A percentile compares a stretch with the other conserved stretches of the same genome.
Evolutionary conservation across 2,888 invertebrate species (phyloP).

Genomic region (Pheosia tremula): DNA sequence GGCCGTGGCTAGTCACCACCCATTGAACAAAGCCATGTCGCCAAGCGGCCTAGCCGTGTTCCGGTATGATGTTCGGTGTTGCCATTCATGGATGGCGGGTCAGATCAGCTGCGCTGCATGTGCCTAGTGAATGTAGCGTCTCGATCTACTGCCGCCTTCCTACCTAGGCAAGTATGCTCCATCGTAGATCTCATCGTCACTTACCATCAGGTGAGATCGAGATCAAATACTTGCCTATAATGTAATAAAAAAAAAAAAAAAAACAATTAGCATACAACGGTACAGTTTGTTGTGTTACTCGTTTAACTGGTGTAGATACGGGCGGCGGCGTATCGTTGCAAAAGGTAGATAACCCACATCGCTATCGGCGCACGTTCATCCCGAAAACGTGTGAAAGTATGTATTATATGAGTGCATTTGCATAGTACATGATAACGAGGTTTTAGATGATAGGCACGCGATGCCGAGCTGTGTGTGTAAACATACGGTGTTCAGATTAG

Average conservation of each 20-base stretch:
- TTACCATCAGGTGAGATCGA: too few species aligned
- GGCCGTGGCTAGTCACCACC: too few species aligned
- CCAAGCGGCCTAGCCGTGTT: too few species aligned
- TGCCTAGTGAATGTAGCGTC: too few species aligned
- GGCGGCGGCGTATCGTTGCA: slow-evolving; percentile 27
- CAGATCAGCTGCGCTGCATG: too few species aligned
- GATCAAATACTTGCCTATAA: too few species aligned
- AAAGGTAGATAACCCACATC: slow-evolving; percentile 73
- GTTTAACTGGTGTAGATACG: slow-evolving; percentile 9
- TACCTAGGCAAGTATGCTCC: too few species aligned
- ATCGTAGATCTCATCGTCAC: too few species aligned
- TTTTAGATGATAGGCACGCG: slow-evolving; percentile 9
- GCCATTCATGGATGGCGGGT: too few species aligned
- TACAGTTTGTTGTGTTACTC: slow-evolving; percentile 2
- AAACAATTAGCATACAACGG: slow-evolving; percentile 3
- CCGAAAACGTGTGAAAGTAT: slow-evolving; percentile 65
- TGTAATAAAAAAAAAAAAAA: neutral
- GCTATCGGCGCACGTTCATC: slow-evolving; percentile 54
- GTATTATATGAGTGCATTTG: slow-evolving; percentile 59
- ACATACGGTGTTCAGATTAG: neutral
- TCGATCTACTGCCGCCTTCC: too few species aligned
- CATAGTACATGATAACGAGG: slow-evolving; percentile 51
- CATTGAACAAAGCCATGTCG: too few species aligned
- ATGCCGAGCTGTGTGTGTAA: slow-evolving; percentile 2
- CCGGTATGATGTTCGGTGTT: too few species aligned